Percentiles rank a stretch among this genome's conserved stretches.
phyloP scores from a whole-genome alignment of 2,113 vertebrate genomes.

The Crypturellus undulatus region DNA sequence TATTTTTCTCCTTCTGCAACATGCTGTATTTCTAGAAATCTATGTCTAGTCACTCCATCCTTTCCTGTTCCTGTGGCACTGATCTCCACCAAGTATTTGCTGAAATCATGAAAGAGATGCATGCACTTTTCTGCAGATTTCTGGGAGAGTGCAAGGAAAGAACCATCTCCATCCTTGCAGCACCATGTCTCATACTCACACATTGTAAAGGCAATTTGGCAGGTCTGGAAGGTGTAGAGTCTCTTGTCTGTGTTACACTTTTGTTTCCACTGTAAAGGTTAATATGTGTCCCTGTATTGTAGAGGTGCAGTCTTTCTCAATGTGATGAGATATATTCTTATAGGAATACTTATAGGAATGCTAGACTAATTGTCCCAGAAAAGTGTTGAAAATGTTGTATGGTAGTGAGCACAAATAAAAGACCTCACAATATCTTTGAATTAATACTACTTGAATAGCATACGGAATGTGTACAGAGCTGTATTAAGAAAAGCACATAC shows the following conservation, averaged over 20 bases:
- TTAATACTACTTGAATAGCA: slow-evolving; percentile 21
- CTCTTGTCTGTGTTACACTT: background rate
- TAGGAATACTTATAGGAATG: background rate
- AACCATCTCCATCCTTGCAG: background rate
- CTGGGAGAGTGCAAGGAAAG: background rate
- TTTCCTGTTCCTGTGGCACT: background rate
- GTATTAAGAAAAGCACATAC: slow-evolving; percentile 46
- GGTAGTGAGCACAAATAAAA: background rate
- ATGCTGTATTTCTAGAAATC: background rate
- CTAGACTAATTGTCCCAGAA: slow-evolving; percentile 2
- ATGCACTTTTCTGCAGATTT: background rate
- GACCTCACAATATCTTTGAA: slow-evolving; percentile 21
- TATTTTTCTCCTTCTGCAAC: background rate
- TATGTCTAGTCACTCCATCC: background rate
- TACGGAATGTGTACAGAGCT: slow-evolving; percentile 43
- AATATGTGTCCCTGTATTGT: background rate
- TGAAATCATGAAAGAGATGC: background rate
- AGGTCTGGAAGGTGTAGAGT: background rate
- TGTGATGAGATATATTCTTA: slow-evolving; percentile 12
- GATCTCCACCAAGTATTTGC: background rate
- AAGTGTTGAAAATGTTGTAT: slow-evolving; percentile 6
- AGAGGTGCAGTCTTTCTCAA: background rate
- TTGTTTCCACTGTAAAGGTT: background rate
- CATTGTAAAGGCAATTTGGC: background rate
- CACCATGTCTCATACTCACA: background rate